A percentile compares a stretch with the other conserved stretches of the same genome.
These are phyloP conservation scores for Heloderma charlesbogerti DNA, from an alignment of 2,113 vertebrate species.

Conservation along the genomic window DNA sequence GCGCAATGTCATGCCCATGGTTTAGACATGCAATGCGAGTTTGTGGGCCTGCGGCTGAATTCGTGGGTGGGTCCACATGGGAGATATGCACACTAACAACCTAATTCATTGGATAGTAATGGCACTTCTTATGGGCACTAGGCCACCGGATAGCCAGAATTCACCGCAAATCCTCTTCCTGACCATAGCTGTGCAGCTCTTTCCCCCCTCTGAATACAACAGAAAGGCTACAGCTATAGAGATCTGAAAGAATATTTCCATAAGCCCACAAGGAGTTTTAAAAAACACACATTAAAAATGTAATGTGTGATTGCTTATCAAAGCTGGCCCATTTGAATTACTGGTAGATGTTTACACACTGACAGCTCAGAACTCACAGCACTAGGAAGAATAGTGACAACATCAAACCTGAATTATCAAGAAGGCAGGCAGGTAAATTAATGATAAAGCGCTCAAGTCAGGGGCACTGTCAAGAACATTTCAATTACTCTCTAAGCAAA, in stretches of 20 bases:
- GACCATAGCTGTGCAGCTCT: neutral
- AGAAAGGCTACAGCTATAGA: neutral
- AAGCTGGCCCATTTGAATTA: conserved; percentile 1
- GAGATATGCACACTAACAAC: no score
- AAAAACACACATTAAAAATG: conserved; percentile 23
- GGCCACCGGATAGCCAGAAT: neutral
- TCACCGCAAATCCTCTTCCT: neutral
- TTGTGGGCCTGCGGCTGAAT: no score
- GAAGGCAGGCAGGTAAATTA: conserved; percentile 7
- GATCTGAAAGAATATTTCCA: neutral
- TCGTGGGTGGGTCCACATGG: neutral
- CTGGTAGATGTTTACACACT: neutral
- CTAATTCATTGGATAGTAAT: neutral
- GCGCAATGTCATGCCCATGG: neutral
- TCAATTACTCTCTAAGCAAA: conserved; percentile 14
- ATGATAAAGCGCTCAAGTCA: conserved; percentile 13
- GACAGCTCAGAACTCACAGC: conserved; percentile 6
- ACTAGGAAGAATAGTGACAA: neutral
- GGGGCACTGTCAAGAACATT: neutral
- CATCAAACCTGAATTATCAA: conserved; percentile 22
- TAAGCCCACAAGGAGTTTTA: neutral
- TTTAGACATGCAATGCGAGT: neutral
- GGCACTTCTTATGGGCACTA: neutral
- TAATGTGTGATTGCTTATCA: conserved; percentile 14
- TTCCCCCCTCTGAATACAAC: neutral